Conservation (phyloP, 2,113 vertebrate genomes). For the Actinemys pallida region DNA sequence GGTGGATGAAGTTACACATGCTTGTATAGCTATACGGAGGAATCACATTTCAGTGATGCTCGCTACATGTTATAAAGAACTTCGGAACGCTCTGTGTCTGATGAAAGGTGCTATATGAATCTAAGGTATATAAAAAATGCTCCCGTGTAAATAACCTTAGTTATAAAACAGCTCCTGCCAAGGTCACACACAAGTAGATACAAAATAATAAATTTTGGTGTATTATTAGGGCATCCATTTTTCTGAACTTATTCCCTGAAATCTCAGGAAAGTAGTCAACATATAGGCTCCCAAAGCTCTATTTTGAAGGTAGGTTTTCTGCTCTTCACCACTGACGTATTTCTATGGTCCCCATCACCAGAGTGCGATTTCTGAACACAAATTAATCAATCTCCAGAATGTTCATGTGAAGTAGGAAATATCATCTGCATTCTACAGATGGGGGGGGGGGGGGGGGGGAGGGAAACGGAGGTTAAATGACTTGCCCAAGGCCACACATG, state of each 20-base stretch:
- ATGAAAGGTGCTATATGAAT: neutral
- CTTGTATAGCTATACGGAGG: accelerated
- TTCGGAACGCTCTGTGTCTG: accelerated
- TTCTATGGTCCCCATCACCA: neutral
- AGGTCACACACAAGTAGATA: neutral
- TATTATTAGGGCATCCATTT: neutral
- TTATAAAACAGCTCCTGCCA: neutral
- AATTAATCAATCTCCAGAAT: neutral
- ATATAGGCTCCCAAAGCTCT: neutral
- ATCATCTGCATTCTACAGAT: neutral
- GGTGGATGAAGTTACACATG: neutral
- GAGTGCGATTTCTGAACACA: neutral
- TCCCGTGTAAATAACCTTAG: accelerated
- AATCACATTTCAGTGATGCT: accelerated
- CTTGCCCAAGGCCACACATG: neutral
- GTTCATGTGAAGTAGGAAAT: neutral
- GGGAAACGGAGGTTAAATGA: neutral
- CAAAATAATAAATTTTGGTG: neutral
- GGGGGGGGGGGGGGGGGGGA: too few relatives aligned
- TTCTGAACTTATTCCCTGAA: neutral
- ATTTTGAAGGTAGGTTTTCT: neutral
- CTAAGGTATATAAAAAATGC: neutral
- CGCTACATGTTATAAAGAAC: neutral
- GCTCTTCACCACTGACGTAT: neutral
- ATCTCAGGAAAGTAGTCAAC: neutral